Percentiles rank a stretch among this genome's conserved stretches.
phyloP scores from a whole-genome alignment of 2,113 vertebrate genomes.

The Anser brachyrhynchus region DNA sequence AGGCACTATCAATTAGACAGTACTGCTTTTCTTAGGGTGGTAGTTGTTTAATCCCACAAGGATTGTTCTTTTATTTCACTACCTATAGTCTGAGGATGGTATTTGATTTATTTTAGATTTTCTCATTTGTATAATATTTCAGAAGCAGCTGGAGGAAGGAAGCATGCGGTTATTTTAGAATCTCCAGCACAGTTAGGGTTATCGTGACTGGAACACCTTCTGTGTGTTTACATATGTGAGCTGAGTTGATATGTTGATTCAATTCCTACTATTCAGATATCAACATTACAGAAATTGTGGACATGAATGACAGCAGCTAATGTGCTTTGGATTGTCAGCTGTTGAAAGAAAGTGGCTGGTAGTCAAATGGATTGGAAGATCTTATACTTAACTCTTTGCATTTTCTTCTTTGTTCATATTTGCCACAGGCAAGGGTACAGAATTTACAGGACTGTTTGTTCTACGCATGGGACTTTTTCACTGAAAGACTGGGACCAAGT shows the following conservation, averaged over 20 bases:
- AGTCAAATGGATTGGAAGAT: background rate
- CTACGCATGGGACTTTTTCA: background rate
- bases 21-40: background rate
- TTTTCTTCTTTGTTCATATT: background rate
- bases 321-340: constrained; percentile 34
- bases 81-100: background rate
- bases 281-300: background rate
- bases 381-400: background rate
- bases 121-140: background rate
- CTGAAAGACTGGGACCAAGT: background rate
- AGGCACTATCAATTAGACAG: background rate
- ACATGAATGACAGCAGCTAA: constrained; percentile 23
- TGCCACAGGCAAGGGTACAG: background rate
- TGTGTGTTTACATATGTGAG: background rate
- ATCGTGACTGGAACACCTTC: background rate
- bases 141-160: background rate
- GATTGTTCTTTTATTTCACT: background rate
- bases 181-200: background rate
- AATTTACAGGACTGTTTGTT: background rate
- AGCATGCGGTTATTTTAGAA: background rate
- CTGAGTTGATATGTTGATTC: background rate
- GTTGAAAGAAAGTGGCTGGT: background rate
- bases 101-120: background rate
- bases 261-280: background rate
- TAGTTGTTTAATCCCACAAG: background rate